A percentile compares a stretch with the other conserved stretches of the same genome.
Evolutionary conservation across 2,113 vertebrate species (phyloP).

Genomic region (Hypocryptadius cinnamomeus): DNA sequence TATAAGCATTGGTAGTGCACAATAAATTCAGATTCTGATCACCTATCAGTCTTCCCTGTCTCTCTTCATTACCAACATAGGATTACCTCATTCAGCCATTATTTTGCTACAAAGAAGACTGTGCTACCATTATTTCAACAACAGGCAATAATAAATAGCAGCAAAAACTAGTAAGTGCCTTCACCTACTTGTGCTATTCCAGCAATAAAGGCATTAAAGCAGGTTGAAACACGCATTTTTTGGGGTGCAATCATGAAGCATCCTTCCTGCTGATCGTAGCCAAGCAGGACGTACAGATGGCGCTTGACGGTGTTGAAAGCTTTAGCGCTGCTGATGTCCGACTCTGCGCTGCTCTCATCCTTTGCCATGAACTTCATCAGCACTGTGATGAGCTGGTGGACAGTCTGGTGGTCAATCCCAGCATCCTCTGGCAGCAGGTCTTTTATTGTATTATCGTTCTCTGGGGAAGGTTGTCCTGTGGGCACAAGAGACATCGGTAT

Average conservation of each 20-base stretch:
- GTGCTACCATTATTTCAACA: neutral
- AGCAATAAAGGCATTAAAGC: constrained; percentile 98
- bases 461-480: constrained; percentile 82
- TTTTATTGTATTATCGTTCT: constrained; percentile 87
- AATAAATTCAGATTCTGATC: neutral
- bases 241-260: constrained; percentile 99
- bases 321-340: constrained; percentile 93
- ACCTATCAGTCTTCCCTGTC: neutral
- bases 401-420: constrained; percentile 96
- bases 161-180: neutral
- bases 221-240: constrained; percentile 96
- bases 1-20: neutral
- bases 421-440: constrained; percentile 93
- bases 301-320: constrained; percentile 98
- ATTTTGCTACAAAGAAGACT: neutral
- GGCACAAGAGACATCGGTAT: neutral
- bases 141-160: neutral
- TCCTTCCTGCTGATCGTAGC: constrained; percentile 95
- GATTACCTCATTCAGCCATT: neutral
- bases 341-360: constrained; percentile 92
- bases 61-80: neutral
- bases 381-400: constrained; percentile 95
- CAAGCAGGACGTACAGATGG: constrained; percentile 91
- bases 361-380: constrained; percentile 99
- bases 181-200: constrained; percentile 89